Percentiles rank a stretch among this genome's conserved stretches.
These are phyloP conservation scores for Calephelis perditalis DNA, from an alignment of 2,888 invertebrate species.

Conservation along the genomic window DNA sequence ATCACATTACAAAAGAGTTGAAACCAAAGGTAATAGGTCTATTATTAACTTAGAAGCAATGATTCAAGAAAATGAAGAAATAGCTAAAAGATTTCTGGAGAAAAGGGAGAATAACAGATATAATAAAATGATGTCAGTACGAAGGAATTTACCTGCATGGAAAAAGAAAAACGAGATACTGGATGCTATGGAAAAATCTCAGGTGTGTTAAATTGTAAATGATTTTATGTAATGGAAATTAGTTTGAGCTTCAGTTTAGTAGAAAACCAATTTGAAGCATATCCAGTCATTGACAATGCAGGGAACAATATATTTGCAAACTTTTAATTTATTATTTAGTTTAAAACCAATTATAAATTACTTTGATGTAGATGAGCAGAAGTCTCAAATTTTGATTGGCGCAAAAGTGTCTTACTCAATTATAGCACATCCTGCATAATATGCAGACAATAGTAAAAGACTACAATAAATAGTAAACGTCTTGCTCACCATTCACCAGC, in stretches of 20 bases:
- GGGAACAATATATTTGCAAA: too few relatives aligned
- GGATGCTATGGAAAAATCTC: slow-evolving; percentile 79
- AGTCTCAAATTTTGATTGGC: too few relatives aligned
- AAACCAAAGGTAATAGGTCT: slow-evolving; percentile 72
- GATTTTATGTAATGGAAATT: slow-evolving; percentile 2
- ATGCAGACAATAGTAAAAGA: too few relatives aligned
- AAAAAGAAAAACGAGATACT: slow-evolving; percentile 83
- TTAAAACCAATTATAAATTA: too few relatives aligned
- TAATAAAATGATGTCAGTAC: slow-evolving; percentile 79
- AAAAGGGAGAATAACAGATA: slow-evolving; percentile 81
- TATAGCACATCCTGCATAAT: too few relatives aligned
- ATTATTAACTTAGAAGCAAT: slow-evolving; percentile 73
- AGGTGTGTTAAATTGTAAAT: slow-evolving; percentile 47
- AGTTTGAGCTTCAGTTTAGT: not conserved
- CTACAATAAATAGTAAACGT: too few relatives aligned
- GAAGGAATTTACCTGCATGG: slow-evolving; percentile 86
- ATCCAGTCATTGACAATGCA: too few relatives aligned
- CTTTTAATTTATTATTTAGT: too few relatives aligned
- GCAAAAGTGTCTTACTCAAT: too few relatives aligned
- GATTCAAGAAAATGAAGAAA: slow-evolving; percentile 78
- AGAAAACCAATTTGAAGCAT: too few relatives aligned
- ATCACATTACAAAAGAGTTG: slow-evolving; percentile 82
- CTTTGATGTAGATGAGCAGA: too few relatives aligned
- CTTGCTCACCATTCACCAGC: too few relatives aligned
- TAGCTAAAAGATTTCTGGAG: slow-evolving; percentile 79